Evolutionary conservation across 2,888 invertebrate species (phyloP).

Genomic region (Mythimna vitellina): DNA sequence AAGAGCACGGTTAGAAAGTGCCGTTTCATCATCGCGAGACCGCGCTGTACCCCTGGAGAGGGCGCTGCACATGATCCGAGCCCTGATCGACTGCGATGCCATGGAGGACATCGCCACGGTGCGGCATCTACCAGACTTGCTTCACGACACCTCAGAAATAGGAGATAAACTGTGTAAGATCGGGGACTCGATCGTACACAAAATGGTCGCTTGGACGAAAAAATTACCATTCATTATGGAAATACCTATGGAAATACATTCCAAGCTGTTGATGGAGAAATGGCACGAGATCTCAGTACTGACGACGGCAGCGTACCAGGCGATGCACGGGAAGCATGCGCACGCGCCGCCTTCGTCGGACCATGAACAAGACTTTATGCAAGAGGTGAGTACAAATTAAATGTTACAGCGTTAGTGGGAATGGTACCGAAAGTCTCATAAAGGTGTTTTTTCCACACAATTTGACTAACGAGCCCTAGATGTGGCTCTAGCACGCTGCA

Average conservation of each 20-base stretch:
- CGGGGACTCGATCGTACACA: constrained; percentile 99
- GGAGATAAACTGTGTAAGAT: constrained; percentile 98
- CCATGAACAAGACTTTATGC: constrained; percentile 95
- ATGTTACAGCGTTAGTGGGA: constrained; percentile 37
- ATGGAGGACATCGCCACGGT: constrained; percentile 98
- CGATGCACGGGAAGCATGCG: constrained; percentile 94
- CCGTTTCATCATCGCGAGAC: constrained; percentile 96
- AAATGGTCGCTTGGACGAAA: constrained; percentile 99
- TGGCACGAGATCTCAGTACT: constrained; percentile 99
- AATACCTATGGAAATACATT: constrained; percentile 98
- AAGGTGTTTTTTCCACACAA: constrained; percentile 57
- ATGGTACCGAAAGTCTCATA: constrained; percentile 47
- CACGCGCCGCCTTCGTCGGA: constrained; percentile 86
- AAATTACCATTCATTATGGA: constrained; percentile 99
- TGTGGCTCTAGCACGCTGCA: constrained; percentile 73
- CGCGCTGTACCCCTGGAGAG: constrained; percentile 95
- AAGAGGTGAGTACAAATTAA: constrained; percentile 92
- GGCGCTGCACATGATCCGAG: constrained; percentile 96
- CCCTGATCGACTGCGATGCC: constrained; percentile 98
- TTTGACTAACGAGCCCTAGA: constrained; percentile 72
- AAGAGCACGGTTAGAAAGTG: constrained; percentile 96
- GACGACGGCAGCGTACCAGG: constrained; percentile 98
- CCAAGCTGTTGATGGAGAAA: constrained; percentile 98
- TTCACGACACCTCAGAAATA: constrained; percentile 97
- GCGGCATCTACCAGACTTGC: constrained; percentile 96